A percentile compares a stretch with the other conserved stretches of the same genome.
Conservation (phyloP, 2,113 vertebrate species). For the Brachyhypopomus gauderio region DNA sequence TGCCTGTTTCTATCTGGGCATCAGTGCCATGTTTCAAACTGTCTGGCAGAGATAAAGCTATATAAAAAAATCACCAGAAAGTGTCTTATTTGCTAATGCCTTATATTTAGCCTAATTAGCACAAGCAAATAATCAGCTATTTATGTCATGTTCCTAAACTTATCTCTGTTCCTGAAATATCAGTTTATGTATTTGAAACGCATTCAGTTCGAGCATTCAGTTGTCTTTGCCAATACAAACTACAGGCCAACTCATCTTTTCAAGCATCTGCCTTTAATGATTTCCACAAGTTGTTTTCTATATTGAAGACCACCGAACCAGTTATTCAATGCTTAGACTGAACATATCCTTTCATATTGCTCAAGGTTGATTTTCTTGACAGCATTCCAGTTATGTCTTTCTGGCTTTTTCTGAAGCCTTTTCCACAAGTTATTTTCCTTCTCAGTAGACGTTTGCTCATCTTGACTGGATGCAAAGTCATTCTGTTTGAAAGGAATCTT, state of each 20-base stretch:
- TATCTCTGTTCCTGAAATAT: background rate
- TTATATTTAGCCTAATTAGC: slow-evolving; percentile 34
- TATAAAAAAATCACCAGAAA: slow-evolving; percentile 22
- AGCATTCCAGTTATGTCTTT: background rate
- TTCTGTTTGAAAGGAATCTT: background rate
- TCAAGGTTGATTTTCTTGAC: background rate
- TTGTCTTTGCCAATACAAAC: background rate
- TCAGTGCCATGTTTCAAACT: background rate
- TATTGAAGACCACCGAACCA: background rate
- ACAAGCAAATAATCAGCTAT: background rate
- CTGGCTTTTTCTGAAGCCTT: background rate
- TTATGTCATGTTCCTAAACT: background rate
- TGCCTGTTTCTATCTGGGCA: slow-evolving; percentile 30
- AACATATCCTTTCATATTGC: too few relatives aligned
- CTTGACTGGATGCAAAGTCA: background rate
- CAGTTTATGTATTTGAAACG: background rate
- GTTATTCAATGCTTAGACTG: background rate
- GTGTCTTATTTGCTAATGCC: background rate
- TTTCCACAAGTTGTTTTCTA: background rate
- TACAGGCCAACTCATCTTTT: background rate
- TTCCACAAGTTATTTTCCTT: background rate
- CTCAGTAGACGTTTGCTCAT: background rate
- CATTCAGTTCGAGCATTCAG: background rate
- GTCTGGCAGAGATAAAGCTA: slow-evolving; percentile 25
- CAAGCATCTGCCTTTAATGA: background rate